A percentile compares a stretch with the other conserved stretches of the same genome.
Evolutionary conservation across 2,113 vertebrate species (phyloP).

Genomic region (Taxidea taxus): DNA sequence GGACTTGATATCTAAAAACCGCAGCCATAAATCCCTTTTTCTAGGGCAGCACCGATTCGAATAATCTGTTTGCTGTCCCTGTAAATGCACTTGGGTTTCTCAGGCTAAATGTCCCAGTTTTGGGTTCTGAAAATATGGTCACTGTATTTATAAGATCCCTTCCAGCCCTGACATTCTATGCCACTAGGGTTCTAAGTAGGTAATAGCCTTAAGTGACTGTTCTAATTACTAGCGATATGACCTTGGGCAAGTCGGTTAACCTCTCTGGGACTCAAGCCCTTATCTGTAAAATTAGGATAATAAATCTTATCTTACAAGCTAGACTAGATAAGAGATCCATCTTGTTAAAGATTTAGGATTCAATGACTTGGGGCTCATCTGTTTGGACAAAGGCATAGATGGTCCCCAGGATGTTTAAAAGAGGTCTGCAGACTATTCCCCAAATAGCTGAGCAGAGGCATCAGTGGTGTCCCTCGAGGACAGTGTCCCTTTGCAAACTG

Average conservation of each 20-base stretch:
- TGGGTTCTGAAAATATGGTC: slow-evolving; percentile 63
- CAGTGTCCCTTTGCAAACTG: not conserved
- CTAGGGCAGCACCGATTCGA: slow-evolving; percentile 21
- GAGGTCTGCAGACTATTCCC: not conserved
- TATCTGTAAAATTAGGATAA: slow-evolving; percentile 20
- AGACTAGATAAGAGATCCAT: not conserved
- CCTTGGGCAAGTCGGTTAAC: slow-evolving; percentile 31
- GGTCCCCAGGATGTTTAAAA: not conserved
- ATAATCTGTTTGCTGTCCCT: not conserved
- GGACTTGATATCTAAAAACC: not conserved
- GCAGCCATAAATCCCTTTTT: not conserved
- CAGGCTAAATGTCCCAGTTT: slow-evolving; percentile 60
- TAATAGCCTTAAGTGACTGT: slow-evolving; percentile 27
- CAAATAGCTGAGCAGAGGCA: not conserved
- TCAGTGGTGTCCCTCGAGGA: not conserved
- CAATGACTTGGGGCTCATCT: not conserved
- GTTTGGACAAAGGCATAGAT: not conserved
- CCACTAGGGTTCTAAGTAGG: slow-evolving; percentile 56
- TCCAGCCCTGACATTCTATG: not conserved
- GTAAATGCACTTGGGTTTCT: not conserved
- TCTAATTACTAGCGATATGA: slow-evolving; percentile 42
- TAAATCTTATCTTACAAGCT: slow-evolving; percentile 1
- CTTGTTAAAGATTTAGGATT: not conserved
- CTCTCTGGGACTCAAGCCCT: not conserved
- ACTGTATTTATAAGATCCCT: slow-evolving; percentile 48